Base-by-base conservation (phyloP, 1,140 invertebrate genomes). In the Saccostrea echinata region DNA sequence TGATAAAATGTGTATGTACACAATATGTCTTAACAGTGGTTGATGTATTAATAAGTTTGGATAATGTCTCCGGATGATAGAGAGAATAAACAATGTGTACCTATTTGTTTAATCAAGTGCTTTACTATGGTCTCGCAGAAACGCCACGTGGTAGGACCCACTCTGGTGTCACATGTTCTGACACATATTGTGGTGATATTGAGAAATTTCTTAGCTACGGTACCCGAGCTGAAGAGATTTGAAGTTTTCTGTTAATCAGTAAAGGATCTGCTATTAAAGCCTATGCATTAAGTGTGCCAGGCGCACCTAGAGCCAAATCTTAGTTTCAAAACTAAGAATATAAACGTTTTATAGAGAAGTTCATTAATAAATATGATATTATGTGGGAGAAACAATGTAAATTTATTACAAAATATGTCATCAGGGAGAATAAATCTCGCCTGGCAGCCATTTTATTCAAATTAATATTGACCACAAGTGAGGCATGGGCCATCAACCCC, bases 61-160 rank as follows among this genome's bases (percentile, higher is more conserved):
- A 30, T 71, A 71, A 33, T 61, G 57, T 61, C 57, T 61, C 16
- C 12, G n/a, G 57, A 61, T n/a, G 68, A 71, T 27, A 71, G 68
- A 11, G 3, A 71, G 30, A 71, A 30, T 71, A 71, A 71, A 71
- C 30, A 71, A 27, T 71, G 12, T 33, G 24, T 33, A 24, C 30
- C 68, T 27, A 71, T 71, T 71, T 71, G 68, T 71, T 71, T 71
- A 71, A 71, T 71, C n/a, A 33, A 30, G 68, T 33, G 24, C 24
- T 71, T 27, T 16, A 33, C 13, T 71, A 6, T 30, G 9, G 68
- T 30, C 27, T 71, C 27, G 55, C 3, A 18, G 16, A 18, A 57
- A 18, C 55, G 16, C 4, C 16, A 57, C 16, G 21, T 57, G 13
- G 9, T 57, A 57, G 16, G 21, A 18, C 21, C 16, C 55, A 57